A percentile compares a stretch with the other conserved stretches of the same genome.
Conservation (phyloP, 1,140 invertebrate genomes). For the Drosophila chauvacae region DNA sequence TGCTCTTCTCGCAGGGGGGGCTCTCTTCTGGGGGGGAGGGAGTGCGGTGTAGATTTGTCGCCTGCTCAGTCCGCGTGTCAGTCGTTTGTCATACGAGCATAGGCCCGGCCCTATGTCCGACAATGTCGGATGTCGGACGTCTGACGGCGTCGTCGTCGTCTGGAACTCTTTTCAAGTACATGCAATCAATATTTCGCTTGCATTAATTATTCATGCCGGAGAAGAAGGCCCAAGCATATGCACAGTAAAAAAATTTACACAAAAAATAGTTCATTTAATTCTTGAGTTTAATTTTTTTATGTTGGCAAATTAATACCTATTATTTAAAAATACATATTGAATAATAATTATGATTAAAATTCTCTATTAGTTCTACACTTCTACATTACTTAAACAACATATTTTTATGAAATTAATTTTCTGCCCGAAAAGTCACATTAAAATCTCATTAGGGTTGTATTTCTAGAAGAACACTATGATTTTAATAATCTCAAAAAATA, state of each 20-base stretch:
- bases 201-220: constrained; percentile 68
- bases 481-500: too few relatives aligned
- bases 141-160: constrained; percentile 18
- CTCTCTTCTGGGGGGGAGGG: neutral
- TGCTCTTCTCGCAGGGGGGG: neutral
- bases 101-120: constrained; percentile 11
- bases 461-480: too few relatives aligned
- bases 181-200: constrained; percentile 64
- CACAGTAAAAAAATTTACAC: neutral
- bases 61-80: constrained; percentile 78
- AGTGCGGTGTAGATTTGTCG: constrained; percentile 69
- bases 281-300: too few relatives aligned
- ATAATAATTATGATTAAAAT: too few relatives aligned
- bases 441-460: too few relatives aligned
- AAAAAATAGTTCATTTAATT: too few relatives aligned
- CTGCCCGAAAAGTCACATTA: too few relatives aligned
- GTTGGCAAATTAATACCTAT: too few relatives aligned
- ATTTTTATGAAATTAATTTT: too few relatives aligned
- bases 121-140: constrained; percentile 34
- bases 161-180: constrained; percentile 62
- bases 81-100: constrained; percentile 69
- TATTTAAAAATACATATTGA: too few relatives aligned
- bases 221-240: constrained; percentile 18
- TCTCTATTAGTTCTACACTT: too few relatives aligned
- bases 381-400: too few relatives aligned